Base-by-base conservation (phyloP, 2,888 invertebrate species). In the Strigamia crassipes region DNA sequence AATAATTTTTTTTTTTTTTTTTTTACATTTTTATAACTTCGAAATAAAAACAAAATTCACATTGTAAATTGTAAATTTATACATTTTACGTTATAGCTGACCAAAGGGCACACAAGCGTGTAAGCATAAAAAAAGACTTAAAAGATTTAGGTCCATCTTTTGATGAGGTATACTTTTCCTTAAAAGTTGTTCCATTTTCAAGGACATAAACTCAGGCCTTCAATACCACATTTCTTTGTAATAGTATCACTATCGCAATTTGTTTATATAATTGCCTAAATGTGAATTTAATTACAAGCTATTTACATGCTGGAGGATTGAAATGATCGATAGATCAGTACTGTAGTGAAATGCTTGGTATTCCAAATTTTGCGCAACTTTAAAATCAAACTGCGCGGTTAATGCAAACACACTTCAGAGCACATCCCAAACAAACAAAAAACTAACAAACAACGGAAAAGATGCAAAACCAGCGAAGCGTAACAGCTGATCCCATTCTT, bases 161-260 rank as follows among this genome's bases (percentile, higher is more conserved):
- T 73, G 27, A 31, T 31, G 10, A 73, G 73, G 73, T 73, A 31
- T 23, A 73, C 73, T 73, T 66, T 73, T 73, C 73, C 73, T 73
- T 73, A 73, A 73, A 73, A 31, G 73, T 73, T 73, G 56, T 56
- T 73, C 73, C 23, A 31, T 73, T 73, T 56, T 73, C 73, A 73
- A 73, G 73, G 73, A 73, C 73, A n/a, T 56, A 31, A 15, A 31
- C 73, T 73, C 31, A 73, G 73, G 73, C 73, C 73, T 73, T 73
- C 73, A 73, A 73, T 73, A 73, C 31, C 73, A n/a, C 73, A 73
- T 73, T 31, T 73, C 73, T 73, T 73, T 31, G 13, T 12, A 31
- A 10, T 73, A 31, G 27, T 73, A 23, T 73, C 73, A 73, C 31
- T 73, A 23, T 73, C 73, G 31, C 31, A 73, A 15, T 73, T 73